phyloP scores from a whole-genome alignment of 37 sponge, comb jelly and placozoan genomes.

The Dysidea cf. avara region DNA sequence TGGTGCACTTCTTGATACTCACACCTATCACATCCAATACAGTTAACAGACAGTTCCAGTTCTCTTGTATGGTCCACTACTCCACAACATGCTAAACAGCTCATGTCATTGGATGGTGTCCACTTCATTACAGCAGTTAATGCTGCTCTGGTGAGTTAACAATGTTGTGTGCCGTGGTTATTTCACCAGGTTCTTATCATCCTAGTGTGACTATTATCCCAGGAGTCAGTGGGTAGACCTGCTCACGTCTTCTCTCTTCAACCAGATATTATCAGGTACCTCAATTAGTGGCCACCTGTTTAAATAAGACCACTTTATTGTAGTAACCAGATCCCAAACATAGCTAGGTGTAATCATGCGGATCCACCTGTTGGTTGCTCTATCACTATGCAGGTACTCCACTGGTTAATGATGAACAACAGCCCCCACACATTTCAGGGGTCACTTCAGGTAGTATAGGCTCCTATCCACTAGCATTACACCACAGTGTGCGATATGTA shows the following conservation, averaged over 20 bases:
- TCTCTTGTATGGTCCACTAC: conserved; percentile 80
- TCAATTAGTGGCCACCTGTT: too few relatives aligned
- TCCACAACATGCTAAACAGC: conserved; percentile 56
- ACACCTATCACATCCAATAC: background rate
- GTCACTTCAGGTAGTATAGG: conserved; percentile 35
- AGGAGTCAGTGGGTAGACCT: background rate
- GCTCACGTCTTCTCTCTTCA: too few relatives aligned
- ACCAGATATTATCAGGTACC: too few relatives aligned
- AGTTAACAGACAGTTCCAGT: conserved; percentile 45
- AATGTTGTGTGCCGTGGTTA: background rate
- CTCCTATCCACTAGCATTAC: conserved; percentile 50
- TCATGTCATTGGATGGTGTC: conserved; percentile 45
- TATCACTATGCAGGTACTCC: background rate
- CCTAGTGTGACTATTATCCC: background rate
- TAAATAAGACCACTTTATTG: too few relatives aligned
- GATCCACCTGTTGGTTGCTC: too few relatives aligned
- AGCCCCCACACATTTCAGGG: conserved; percentile 45
- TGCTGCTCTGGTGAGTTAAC: conserved; percentile 55
- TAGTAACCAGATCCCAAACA: too few relatives aligned
- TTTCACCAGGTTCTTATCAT: background rate
- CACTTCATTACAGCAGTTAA: conserved; percentile 66
- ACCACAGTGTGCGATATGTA: conserved; percentile 57
- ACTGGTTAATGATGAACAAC: background rate
- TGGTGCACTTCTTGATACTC: background rate
- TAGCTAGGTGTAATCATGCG: too few relatives aligned